Conservation (phyloP, 1,140 invertebrate species). For the Zaprionus gabonicus region DNA sequence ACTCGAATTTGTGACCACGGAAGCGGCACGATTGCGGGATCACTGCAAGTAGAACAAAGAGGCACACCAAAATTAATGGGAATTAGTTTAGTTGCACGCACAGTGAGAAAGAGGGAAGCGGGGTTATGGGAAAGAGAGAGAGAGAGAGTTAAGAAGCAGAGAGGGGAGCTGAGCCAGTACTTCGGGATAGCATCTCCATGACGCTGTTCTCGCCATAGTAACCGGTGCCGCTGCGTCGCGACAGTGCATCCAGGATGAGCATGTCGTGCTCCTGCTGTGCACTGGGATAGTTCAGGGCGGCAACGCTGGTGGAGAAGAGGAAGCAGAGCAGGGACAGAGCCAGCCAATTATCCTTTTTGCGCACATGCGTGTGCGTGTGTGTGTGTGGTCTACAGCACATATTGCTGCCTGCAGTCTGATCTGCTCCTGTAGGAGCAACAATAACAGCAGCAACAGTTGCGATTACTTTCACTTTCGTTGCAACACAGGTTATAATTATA, state of each 20-base stretch:
- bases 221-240: conserved; percentile 87
- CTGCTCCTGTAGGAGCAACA: conserved; percentile 37
- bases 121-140: not conserved
- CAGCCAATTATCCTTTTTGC: conserved; percentile 67
- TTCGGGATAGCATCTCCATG: conserved; percentile 93
- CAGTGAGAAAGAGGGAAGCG: not conserved
- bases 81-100: conserved; percentile 39
- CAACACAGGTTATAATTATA: conserved; percentile 22
- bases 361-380: conserved; percentile 44
- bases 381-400: conserved; percentile 43
- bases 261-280: conserved; percentile 90
- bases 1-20: conserved; percentile 94
- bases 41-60: conserved; percentile 87
- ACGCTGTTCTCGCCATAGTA: conserved; percentile 88
- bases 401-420: not conserved
- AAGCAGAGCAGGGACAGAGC: conserved; percentile 7
- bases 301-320: not conserved
- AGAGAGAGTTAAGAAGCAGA: not conserved
- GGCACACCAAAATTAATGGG: conserved; percentile 45
- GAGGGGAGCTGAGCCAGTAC: conserved; percentile 84
- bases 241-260: conserved; percentile 89
- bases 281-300: conserved; percentile 82
- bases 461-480: conserved; percentile 69
- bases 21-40: conserved; percentile 96
- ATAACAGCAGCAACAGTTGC: not conserved